Base-by-base conservation (phyloP, 2,888 invertebrate species). In the Caenorhabditis virilis region DNA sequence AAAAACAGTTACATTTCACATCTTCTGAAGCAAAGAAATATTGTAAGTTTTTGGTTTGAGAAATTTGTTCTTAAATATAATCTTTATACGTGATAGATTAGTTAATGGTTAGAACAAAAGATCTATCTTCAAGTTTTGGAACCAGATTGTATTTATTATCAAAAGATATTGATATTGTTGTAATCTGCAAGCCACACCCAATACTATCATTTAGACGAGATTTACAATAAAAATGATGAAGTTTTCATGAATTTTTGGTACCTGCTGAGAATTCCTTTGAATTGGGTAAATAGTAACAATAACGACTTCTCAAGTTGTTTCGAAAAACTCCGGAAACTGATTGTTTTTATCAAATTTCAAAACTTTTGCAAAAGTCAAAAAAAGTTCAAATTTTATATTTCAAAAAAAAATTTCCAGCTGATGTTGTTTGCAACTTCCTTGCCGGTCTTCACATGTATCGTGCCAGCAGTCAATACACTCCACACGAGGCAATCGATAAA, bases 401-500 rank as follows among this genome's bases (percentile, higher is more conserved):
- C n/a, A n/a, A n/a, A n/a, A n/a, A n/a, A n/a, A n/a, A n/a, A n/a
- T n/a, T 77, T 77, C 36, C 63, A 82, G 82, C 74, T 20, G 69
- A 72, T n/a, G 69, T 79, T 5, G 72, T 80, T n/a, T 83, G 83
- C 68, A 77, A 79, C 47, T 83, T 82, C 62, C 70, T 82, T 25
- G 73, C 76, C 33, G 80, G 79, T 7, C 68, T 83, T 23, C 74
- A 78, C 47, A 53, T 68, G 46, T 77, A 77, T 54, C 70, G 74
- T 33, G 68, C 70, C n/a, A 54, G 64, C 33, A 38, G 62, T 25
- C 46, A 61, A 13, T 55, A 58, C 33, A 39, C 41, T 15, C 46
- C 55, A 13, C 48, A 56, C 20, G 68, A 66, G 23, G 50, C 73
- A 1, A 33, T 63, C 16, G 73, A 71, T 30, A 54, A 47, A 18